phyloP scores from a whole-genome alignment of 2,888 invertebrate genomes.

The Dicycla oo region DNA sequence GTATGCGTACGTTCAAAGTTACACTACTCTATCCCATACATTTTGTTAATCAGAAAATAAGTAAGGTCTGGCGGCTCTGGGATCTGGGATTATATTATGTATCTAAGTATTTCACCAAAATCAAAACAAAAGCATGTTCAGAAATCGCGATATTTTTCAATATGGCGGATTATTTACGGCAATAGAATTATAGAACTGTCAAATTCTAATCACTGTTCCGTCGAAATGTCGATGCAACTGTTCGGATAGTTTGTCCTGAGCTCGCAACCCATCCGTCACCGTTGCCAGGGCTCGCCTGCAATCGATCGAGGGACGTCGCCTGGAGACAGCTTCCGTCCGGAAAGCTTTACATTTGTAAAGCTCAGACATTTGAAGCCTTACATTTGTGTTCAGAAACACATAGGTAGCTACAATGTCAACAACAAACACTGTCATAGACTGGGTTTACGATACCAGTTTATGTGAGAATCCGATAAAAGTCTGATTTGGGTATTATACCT shows the following conservation, averaged over 20 bases:
- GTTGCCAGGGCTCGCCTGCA: conserved; percentile 54
- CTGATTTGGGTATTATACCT: background rate
- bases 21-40: no score
- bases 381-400: conserved; percentile 22
- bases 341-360: conserved; percentile 42
- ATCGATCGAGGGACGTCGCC: conserved; percentile 75
- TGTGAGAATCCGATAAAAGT: conserved; percentile 1
- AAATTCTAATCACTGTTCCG: background rate
- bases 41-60: no score
- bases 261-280: conserved; percentile 48
- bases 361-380: no score
- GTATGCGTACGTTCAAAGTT: no score
- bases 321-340: conserved; percentile 60
- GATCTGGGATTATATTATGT: no score
- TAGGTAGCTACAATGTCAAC: conserved; percentile 18
- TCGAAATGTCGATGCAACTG: background rate
- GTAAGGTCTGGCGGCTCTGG: no score
- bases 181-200: background rate
- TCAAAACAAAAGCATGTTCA: conserved; percentile 1
- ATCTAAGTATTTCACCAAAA: no score
- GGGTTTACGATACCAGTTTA: conserved; percentile 7
- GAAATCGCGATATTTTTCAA: background rate
- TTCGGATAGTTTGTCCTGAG: conserved; percentile 17
- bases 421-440: conserved; percentile 5
- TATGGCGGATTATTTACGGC: background rate